Conservation (phyloP, 2,113 vertebrate genomes). For the Tragelaphus strepsiceros region DNA sequence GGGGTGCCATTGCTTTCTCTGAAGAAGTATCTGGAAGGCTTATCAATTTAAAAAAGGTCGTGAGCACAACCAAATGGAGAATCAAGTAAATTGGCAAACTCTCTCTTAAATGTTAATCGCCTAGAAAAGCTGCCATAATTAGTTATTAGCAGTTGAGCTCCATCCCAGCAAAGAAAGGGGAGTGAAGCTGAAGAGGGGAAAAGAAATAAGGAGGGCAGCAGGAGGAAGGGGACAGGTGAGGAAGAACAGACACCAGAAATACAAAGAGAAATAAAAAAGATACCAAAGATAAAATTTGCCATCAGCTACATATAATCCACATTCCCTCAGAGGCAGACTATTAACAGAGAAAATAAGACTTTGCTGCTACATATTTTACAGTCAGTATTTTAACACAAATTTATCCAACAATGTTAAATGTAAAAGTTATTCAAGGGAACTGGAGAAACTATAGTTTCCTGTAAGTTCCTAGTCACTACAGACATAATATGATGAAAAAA, state of each 20-base stretch:
- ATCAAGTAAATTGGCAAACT: constrained; percentile 1
- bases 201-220: constrained; percentile 1
- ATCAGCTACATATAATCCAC: background rate
- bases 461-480: background rate
- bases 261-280: background rate
- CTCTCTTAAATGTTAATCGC: constrained; percentile 28
- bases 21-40: background rate
- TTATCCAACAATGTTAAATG: background rate
- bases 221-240: background rate
- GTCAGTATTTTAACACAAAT: background rate
- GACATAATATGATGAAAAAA: background rate
- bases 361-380: background rate
- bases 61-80: constrained; percentile 2
- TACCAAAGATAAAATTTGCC: constrained; percentile 21
- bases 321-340: background rate
- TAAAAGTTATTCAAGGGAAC: background rate
- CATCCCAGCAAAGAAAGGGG: background rate
- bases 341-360: constrained; percentile 24
- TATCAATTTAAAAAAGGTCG: constrained; percentile 24
- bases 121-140: background rate
- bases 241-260: background rate
- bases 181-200: background rate
- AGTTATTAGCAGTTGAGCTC: background rate
- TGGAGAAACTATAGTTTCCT: background rate
- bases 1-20: too few species aligned